Conservation (phyloP, 2,113 vertebrate genomes). For the Microcebus griseorufus region DNA sequence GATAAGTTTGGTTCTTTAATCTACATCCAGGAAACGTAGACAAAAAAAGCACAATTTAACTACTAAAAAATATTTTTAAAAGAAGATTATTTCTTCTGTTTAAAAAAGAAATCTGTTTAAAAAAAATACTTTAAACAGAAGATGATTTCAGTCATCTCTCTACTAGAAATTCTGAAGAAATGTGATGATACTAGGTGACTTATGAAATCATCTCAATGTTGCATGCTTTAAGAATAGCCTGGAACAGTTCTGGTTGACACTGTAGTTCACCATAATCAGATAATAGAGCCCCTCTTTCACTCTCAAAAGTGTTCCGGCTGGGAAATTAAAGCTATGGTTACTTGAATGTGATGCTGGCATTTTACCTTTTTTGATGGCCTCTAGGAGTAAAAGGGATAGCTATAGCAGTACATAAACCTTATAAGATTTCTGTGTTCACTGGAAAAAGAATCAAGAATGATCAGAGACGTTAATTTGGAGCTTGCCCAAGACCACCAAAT, state of each 20-base stretch:
- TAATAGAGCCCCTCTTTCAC: neutral
- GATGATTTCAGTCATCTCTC: neutral
- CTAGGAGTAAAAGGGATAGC: neutral
- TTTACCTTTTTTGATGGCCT: neutral
- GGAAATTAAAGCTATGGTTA: neutral
- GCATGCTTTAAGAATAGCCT: neutral
- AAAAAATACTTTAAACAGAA: constrained; percentile 1
- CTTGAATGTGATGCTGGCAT: neutral
- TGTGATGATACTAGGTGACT: neutral
- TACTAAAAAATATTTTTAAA: neutral
- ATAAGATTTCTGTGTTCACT: neutral
- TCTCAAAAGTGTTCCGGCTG: neutral
- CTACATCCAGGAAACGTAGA: neutral
- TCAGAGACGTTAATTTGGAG: neutral
- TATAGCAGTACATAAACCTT: neutral
- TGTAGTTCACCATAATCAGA: neutral
- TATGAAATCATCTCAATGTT: neutral
- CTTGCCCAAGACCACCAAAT: neutral
- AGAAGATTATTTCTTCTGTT: neutral
- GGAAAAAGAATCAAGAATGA: neutral
- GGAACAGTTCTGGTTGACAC: no score
- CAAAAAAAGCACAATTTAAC: neutral
- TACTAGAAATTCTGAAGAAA: constrained; percentile 18
- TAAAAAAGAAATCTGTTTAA: neutral
- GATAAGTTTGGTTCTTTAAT: neutral